Percentiles rank a stretch among this genome's conserved stretches.
Conservation (phyloP, 2,888 invertebrate genomes). For the Pyrrhosoma nymphula region DNA sequence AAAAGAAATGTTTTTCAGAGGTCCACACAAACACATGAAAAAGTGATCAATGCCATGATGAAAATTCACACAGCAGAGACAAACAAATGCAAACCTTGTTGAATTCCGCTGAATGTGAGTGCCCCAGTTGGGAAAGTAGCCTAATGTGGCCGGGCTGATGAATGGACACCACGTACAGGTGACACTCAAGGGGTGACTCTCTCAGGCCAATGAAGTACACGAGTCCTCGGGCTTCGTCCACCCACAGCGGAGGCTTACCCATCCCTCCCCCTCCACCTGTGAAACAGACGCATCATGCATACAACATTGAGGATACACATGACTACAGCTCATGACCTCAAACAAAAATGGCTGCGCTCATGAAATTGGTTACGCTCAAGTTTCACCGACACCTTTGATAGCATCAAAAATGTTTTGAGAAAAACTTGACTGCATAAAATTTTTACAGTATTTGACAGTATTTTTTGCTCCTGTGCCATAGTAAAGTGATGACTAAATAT, state of each 20-base stretch:
- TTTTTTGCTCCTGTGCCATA: too few relatives aligned
- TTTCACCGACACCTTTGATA: too few relatives aligned
- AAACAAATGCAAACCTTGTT: conserved; percentile 82
- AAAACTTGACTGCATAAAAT: too few relatives aligned
- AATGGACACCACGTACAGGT: conserved; percentile 91
- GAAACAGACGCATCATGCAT: background rate
- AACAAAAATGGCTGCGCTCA: background rate
- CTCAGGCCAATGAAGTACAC: conserved; percentile 95
- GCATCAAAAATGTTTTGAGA: too few relatives aligned
- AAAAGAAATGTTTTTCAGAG: too few relatives aligned
- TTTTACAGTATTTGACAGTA: too few relatives aligned
- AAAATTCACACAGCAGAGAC: too few relatives aligned
- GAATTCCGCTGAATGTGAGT: conserved; percentile 91
- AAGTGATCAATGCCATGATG: too few relatives aligned
- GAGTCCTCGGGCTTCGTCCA: conserved; percentile 87
- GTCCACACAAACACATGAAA: too few relatives aligned
- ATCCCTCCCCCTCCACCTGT: conserved; percentile 42
- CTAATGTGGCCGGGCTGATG: conserved; percentile 86
- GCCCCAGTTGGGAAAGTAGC: conserved; percentile 89
- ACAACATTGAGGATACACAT: background rate
- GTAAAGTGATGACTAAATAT: too few relatives aligned
- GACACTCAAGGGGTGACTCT: conserved; percentile 95
- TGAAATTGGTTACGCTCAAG: background rate
- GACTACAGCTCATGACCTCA: background rate
- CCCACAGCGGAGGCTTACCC: conserved; percentile 84